A percentile compares a stretch with the other conserved stretches of the same genome.
Evolutionary conservation across 2,888 invertebrate genomes (phyloP).

Genomic region (Drosophila putrida): DNA sequence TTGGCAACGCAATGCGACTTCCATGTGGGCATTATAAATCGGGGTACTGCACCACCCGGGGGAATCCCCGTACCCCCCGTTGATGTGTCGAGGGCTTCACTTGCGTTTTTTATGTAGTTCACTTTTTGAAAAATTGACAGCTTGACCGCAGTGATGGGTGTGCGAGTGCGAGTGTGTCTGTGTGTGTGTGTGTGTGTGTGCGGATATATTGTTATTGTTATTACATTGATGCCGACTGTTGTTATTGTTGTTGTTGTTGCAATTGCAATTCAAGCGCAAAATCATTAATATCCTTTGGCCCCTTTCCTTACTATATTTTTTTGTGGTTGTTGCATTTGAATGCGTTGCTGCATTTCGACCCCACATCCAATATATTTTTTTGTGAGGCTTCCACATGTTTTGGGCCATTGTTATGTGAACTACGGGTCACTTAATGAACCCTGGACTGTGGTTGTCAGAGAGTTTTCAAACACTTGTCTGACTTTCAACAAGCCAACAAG

Average conservation of each 20-base stretch:
- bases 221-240: conserved; percentile 52
- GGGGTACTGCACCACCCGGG: conserved; percentile 19
- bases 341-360: conserved; percentile 27
- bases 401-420: conserved; percentile 52
- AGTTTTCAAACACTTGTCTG: conserved; percentile 15
- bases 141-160: conserved; percentile 77
- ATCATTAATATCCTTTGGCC: conserved; percentile 82
- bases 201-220: conserved; percentile 76
- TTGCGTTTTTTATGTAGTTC: conserved; percentile 70
- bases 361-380: conserved; percentile 32
- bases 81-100: conserved; percentile 41
- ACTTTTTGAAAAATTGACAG: conserved; percentile 80
- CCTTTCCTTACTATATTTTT: conserved; percentile 19
- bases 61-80: not conserved
- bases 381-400: conserved; percentile 66
- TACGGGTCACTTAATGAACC: conserved; percentile 63
- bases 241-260: conserved; percentile 68
- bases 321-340: conserved; percentile 57
- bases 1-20: conserved; percentile 57
- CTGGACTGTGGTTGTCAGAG: not conserved
- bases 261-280: conserved; percentile 83
- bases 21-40: conserved; percentile 22
- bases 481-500: not conserved
- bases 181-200: conserved; percentile 43
- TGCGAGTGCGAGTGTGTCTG: conserved; percentile 30